Evolutionary conservation across 1,140 invertebrate genomes (phyloP), one percentile per base, ranked within the genome.

Genomic region (Oryctes rhinoceros): DNA sequence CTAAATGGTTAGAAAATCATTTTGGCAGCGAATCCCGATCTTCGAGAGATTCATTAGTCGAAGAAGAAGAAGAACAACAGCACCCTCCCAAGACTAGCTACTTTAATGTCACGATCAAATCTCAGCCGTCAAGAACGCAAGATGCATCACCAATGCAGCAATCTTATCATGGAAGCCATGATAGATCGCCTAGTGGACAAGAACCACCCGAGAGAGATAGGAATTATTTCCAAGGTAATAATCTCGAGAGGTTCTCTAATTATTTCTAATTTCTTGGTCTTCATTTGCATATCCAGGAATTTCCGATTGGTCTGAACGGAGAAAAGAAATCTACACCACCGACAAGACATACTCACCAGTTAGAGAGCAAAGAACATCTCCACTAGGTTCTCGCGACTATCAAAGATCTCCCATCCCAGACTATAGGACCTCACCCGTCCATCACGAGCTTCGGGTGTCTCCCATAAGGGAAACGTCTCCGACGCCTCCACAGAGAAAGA

Each of bases 1-100:
- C 93, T 82, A 96, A 94, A 87, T 98, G 94, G 95, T 88, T 96
- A 15, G 95, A 97, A 82, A 93, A 94, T 84, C 96, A 97, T 85
- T 97, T 97, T 84, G 96, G 96, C 59, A 96, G 95, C 86, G 95
- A 95, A 76, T 95, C 94, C 1, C 89, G 93, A 10, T 94, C 94
- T 0, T 95, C 94, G 0, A 92, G 92, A 67, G 93, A 93, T 78
- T 92, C 91, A 0, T 86, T 91, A 5, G 89, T 91, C 15, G 88
- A 89, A 7, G 84, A 86, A 53, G 76, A 78, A 20, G 82, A 83
- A 30, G 24, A 30, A 88, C 88, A 15, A 88, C 24, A 71, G 7
- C 65, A 71, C 6, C 90, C 91, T 3, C 92, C 91, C 15, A 91
- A 91, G 81, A 92, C 92, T 18, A 92, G 91, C 81, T 95, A 93